A percentile compares a stretch with the other conserved stretches of the same genome.
These are phyloP conservation scores for Bilobella aurantiaca DNA, from an alignment of 1,140 invertebrate species.

Conservation along the genomic window DNA sequence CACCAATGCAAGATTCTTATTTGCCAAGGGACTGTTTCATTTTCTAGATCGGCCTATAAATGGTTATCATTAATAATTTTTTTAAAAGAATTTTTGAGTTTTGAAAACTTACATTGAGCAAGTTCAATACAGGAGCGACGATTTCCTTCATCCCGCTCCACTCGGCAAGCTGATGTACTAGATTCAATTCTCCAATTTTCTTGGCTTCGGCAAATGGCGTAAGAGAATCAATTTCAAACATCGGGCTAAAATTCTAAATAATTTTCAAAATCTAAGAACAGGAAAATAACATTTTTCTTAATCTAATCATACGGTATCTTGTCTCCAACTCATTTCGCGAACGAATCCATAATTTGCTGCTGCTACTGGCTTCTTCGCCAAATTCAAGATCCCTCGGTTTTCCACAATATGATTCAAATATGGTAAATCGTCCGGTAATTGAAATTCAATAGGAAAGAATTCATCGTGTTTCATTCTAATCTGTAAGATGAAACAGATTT, in stretches of 20 bases:
- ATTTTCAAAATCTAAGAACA: no score
- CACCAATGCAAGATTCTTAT: conserved; percentile 24
- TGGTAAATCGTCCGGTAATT: conserved; percentile 22
- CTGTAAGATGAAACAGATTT: neutral
- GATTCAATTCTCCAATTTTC: conserved; percentile 19
- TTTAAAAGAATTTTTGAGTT: neutral
- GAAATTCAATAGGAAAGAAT: conserved; percentile 18
- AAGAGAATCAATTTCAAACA: conserved; percentile 14
- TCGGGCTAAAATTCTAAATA: conserved; percentile 22
- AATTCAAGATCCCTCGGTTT: conserved; percentile 20
- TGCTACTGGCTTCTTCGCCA: conserved; percentile 24
- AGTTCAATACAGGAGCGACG: conserved; percentile 38
- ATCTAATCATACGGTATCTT: conserved; percentile 21
- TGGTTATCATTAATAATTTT: neutral
- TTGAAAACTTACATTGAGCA: conserved; percentile 27
- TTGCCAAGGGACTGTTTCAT: conserved; percentile 24
- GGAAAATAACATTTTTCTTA: conserved; percentile 5
- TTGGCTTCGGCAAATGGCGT: conserved; percentile 18
- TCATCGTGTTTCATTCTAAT: conserved; percentile 17
- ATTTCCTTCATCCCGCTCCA: conserved; percentile 37
- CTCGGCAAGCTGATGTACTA: conserved; percentile 21
- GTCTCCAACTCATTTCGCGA: conserved; percentile 25
- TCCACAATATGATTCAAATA: conserved; percentile 27
- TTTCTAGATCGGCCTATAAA: conserved; percentile 18
- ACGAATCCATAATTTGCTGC: conserved; percentile 19